phyloP scores from a whole-genome alignment of 2,888 invertebrate genomes.

The Trachelus iudaicus region DNA sequence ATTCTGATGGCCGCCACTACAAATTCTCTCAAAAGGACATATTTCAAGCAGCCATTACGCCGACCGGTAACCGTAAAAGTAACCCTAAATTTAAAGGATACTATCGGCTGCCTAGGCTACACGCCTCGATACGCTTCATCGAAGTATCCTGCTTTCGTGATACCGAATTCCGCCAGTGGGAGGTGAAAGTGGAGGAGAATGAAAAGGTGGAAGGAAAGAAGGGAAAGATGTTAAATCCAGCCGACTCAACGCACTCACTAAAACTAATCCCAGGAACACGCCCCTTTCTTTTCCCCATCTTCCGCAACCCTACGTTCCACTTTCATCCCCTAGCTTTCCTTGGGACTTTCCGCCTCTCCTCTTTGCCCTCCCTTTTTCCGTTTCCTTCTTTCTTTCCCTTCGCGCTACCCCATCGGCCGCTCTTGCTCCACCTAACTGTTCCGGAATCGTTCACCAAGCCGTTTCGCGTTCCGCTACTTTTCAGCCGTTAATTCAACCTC shows the following conservation, averaged over 20 bases:
- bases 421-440: constrained; percentile 2
- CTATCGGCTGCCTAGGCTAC: not conserved
- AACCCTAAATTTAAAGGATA: not conserved
- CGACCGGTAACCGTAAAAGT: not conserved
- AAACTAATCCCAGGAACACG: not conserved
- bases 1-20: not conserved
- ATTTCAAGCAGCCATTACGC: not conserved
- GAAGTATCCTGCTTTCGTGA: not conserved
- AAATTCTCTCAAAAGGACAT: not conserved
- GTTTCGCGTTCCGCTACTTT: constrained; percentile 2
- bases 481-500: constrained; percentile 8
- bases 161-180: not conserved
- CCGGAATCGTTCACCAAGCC: not conserved
- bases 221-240: not conserved
- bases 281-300: not conserved
- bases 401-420: not conserved
- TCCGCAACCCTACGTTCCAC: not conserved
- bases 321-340: constrained; percentile 14
- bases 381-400: not conserved
- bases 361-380: not conserved
- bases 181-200: not conserved
- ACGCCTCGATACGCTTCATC: not conserved
- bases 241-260: not conserved
- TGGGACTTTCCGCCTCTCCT: constrained; percentile 1
- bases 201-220: not conserved